phyloP scores from a whole-genome alignment of 2,888 invertebrate species.

The Athalia circularis region DNA sequence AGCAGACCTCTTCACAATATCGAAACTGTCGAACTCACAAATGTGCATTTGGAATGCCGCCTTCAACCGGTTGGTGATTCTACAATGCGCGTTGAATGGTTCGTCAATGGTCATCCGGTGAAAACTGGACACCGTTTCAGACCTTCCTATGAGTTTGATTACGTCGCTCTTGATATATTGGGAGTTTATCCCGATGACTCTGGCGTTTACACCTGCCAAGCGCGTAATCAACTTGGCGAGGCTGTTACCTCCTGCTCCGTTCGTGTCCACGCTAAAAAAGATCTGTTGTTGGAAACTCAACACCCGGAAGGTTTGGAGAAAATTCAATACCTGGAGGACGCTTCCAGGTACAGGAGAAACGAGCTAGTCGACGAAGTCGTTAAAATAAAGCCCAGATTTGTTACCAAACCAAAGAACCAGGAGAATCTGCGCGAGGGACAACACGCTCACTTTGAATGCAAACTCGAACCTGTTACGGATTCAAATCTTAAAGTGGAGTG shows the following conservation, averaged over 20 bases:
- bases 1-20: conserved; percentile 91
- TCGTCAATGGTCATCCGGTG: conserved; percentile 94
- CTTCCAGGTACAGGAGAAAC: conserved; percentile 88
- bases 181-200: conserved; percentile 98
- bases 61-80: conserved; percentile 93
- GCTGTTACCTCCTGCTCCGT: conserved; percentile 95
- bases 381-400: conserved; percentile 88
- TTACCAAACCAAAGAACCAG: conserved; percentile 91
- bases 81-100: conserved; percentile 97
- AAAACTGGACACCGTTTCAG: conserved; percentile 95
- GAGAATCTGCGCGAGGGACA: conserved; percentile 91
- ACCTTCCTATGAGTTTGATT: conserved; percentile 97
- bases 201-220: conserved; percentile 96
- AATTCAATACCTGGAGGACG: conserved; percentile 93
- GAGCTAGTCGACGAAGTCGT: conserved; percentile 89
- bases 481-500: conserved; percentile 97
- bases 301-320: conserved; percentile 94
- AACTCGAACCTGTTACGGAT: conserved; percentile 97
- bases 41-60: conserved; percentile 94
- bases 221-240: conserved; percentile 95
- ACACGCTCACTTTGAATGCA: conserved; percentile 98
- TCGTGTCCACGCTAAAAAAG: conserved; percentile 91
- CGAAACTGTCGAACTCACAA: conserved; percentile 92
- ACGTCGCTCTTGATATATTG: conserved; percentile 95
- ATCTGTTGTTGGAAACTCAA: conserved; percentile 90